Conservation (phyloP, 1,140 invertebrate species). For the Ephestia elutella region DNA sequence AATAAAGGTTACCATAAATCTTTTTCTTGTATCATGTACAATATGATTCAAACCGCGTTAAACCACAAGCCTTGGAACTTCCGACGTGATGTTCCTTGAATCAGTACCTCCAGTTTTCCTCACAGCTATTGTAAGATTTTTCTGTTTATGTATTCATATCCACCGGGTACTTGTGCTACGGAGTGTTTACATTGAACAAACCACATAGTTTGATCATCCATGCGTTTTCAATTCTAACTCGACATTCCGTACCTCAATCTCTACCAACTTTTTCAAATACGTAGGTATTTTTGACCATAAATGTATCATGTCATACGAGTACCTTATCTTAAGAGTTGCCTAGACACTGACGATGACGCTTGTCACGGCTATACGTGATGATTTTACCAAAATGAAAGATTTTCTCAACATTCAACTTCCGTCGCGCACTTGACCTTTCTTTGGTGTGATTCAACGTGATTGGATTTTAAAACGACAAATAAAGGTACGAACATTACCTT, state of each 20-base stretch:
- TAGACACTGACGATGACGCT: background rate
- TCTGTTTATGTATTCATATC: too few relatives aligned
- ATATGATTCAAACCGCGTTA: too few relatives aligned
- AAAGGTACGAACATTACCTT: background rate
- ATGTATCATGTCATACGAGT: too few relatives aligned
- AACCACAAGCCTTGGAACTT: constrained; percentile 33
- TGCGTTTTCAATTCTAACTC: too few relatives aligned
- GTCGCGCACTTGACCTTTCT: constrained; percentile 9
- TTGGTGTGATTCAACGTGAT: constrained; percentile 6
- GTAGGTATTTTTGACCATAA: too few relatives aligned
- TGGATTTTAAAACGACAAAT: background rate
- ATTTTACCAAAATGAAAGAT: background rate
- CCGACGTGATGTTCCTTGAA: constrained; percentile 51
- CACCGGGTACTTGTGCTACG: too few relatives aligned
- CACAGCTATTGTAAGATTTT: background rate
- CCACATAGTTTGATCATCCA: too few relatives aligned
- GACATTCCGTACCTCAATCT: too few relatives aligned
- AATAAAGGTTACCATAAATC: background rate
- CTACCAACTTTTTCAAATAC: too few relatives aligned
- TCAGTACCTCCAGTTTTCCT: constrained; percentile 41
- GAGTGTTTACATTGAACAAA: too few relatives aligned
- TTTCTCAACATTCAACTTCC: background rate
- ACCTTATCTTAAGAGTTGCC: too few relatives aligned
- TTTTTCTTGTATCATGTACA: background rate
- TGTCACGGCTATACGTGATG: background rate